phyloP scores from a whole-genome alignment of 2,888 invertebrate genomes.

The Prostheceraeus crozeri region DNA sequence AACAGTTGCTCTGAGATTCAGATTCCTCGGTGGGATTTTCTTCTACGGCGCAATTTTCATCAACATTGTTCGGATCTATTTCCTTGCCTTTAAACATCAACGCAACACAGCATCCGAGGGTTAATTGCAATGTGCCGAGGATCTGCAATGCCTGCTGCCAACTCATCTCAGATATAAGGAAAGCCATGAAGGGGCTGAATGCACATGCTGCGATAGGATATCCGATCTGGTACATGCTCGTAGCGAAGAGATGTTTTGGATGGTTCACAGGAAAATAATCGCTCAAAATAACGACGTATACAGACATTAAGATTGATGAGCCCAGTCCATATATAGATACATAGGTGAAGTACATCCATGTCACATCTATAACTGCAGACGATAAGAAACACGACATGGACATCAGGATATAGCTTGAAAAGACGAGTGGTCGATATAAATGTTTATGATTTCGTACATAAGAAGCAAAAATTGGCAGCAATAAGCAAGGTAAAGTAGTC shows the following conservation, averaged over 20 bases:
- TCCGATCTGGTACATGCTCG: slow-evolving; percentile 28
- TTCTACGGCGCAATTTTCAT: too few species aligned
- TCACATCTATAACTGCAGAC: slow-evolving; percentile 11
- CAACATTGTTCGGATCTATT: too few species aligned
- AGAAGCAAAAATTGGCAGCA: slow-evolving; percentile 12
- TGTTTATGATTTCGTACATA: not conserved
- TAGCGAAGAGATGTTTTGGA: slow-evolving; percentile 29
- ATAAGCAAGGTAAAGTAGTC: slow-evolving; percentile 29
- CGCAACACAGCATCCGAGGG: too few species aligned
- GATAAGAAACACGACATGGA: not conserved
- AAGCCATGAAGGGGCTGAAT: slow-evolving; percentile 22
- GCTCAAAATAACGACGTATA: not conserved
- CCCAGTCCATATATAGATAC: slow-evolving; percentile 22
- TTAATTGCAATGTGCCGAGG: not conserved
- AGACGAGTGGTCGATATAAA: slow-evolving; percentile 8
- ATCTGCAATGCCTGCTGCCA: slow-evolving; percentile 25
- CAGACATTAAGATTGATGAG: slow-evolving; percentile 17
- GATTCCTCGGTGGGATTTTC: too few species aligned
- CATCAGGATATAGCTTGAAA: not conserved
- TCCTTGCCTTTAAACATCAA: too few species aligned
- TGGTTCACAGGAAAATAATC: slow-evolving; percentile 30
- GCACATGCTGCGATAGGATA: slow-evolving; percentile 26
- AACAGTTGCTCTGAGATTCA: too few species aligned
- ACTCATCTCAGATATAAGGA: slow-evolving; percentile 13
- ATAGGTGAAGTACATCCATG: slow-evolving; percentile 26